These are phyloP conservation scores for Scomber japonicus DNA, from an alignment of 2,113 vertebrate species.

Conservation along the genomic window DNA sequence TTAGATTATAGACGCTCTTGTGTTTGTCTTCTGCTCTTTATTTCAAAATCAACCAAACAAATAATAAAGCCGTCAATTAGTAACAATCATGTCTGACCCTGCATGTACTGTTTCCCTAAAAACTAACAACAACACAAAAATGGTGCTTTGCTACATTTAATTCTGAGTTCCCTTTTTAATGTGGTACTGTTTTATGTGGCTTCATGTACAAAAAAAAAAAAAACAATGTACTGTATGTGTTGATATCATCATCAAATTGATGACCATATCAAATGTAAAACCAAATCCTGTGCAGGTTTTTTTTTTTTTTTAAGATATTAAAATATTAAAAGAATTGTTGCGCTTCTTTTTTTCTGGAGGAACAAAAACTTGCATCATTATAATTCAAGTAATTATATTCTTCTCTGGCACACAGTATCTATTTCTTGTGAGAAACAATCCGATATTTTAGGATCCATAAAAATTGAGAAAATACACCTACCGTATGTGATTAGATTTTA, in stretches of 20 bases:
- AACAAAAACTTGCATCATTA: slow-evolving; percentile 1
- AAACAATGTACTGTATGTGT: slow-evolving; percentile 4
- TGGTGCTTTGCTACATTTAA: not conserved
- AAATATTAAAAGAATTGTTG: not conserved
- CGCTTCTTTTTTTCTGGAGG: not conserved
- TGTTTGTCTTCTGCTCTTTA: not conserved
- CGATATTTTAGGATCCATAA: no score
- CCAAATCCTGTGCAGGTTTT: slow-evolving; percentile 10
- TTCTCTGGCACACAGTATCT: not conserved
- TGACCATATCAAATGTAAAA: not conserved
- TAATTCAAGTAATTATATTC: no score
- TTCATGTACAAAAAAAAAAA: slow-evolving; percentile 37
- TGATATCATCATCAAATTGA: not conserved
- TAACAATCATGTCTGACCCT: not conserved
- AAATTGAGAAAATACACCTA: not conserved
- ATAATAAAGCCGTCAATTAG: not conserved
- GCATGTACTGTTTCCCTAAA: not conserved
- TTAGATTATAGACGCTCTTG: not conserved
- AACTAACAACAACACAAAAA: not conserved
- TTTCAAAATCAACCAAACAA: no score
- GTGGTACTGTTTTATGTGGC: slow-evolving; percentile 20
- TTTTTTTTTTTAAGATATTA: slow-evolving; percentile 30
- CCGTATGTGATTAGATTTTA: not conserved
- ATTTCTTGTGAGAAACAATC: no score
- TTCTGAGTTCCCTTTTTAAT: slow-evolving; percentile 6